Evolutionary conservation across 1,140 invertebrate genomes (phyloP), one percentile per base, ranked within the genome.

Genomic region (Brachystomella parvula): DNA sequence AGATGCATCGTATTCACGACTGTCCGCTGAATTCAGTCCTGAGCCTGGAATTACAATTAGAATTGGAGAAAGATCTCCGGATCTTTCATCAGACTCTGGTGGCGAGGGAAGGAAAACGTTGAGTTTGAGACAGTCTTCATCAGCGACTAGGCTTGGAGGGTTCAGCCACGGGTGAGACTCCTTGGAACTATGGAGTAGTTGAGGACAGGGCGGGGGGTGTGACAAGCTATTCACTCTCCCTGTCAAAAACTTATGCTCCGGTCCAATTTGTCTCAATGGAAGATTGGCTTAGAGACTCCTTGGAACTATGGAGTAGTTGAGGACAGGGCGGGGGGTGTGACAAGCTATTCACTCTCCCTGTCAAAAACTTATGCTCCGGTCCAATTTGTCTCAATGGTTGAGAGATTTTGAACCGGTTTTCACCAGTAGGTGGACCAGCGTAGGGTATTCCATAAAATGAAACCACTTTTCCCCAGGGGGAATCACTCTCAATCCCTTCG

Each of bases 11-110:
- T 63, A 74, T 57, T 76, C 73, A 2, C 53, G 56, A 1, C 70
- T 68, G 68, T 75, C 75, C 19, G 74, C 75, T 65, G 65, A 76
- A 49, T 73, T 68, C 49, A 69, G 76, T 12, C 75, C 75, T 66
- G 75, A 74, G 3, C 75, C 75, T 19, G 75, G 70, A 19, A 76
- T 35, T 71, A 73, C 75, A 3, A 76, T 63, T 65, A 76, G 73
- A 1, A 76, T 69, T 17, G 75, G 71, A 1, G 72, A 26, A 17
- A 57, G 53, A 9, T 9, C n/a, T 57, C 9, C 24, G 12, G n/a
- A 24, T 21, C 24, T 12, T 17, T 31, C 33, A 15, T 64, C 44
- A 17, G 49, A 21, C 35, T 3, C 19, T 0, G 28, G 1, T 1
- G 30, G 1, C 2, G 47, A 53, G 17, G 75, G 75, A 31, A 68